A percentile compares a stretch with the other conserved stretches of the same genome.
Evolutionary conservation across 2,888 invertebrate genomes (phyloP).

Genomic region (Drosophila bunnanda): DNA sequence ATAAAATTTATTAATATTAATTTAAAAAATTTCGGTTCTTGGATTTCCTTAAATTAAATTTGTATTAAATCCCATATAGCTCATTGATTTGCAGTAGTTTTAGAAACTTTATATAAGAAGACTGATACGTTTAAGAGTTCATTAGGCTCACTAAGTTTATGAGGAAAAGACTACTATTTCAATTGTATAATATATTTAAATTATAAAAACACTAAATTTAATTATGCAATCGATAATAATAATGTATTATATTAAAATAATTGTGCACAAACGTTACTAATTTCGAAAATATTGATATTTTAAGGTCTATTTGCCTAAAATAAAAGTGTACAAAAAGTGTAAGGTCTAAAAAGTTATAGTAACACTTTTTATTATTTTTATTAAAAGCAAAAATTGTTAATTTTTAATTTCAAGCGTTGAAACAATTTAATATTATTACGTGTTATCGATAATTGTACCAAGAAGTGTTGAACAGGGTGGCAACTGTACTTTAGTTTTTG

Average conservation of each 20-base stretch:
- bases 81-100: too few relatives aligned
- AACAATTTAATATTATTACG: neutral
- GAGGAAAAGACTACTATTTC: too few relatives aligned
- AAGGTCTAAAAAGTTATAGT: too few relatives aligned
- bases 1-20: neutral
- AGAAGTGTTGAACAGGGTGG: neutral
- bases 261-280: neutral
- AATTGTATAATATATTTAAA: too few relatives aligned
- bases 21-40: too few relatives aligned
- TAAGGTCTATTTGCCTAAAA: neutral
- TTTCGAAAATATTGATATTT: neutral
- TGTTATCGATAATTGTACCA: neutral
- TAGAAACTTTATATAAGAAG: too few relatives aligned
- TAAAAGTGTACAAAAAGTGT: neutral
- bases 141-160: too few relatives aligned
- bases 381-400: neutral
- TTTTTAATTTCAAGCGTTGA: neutral
- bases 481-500: neutral
- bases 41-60: too few relatives aligned
- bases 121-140: too few relatives aligned
- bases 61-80: too few relatives aligned
- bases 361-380: neutral
- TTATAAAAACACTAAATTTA: neutral
- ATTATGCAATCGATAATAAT: neutral
- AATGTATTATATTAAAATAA: neutral